Conservation (phyloP, 2,797 vertebrate genomes). For the Anguilla anguilla region DNA sequence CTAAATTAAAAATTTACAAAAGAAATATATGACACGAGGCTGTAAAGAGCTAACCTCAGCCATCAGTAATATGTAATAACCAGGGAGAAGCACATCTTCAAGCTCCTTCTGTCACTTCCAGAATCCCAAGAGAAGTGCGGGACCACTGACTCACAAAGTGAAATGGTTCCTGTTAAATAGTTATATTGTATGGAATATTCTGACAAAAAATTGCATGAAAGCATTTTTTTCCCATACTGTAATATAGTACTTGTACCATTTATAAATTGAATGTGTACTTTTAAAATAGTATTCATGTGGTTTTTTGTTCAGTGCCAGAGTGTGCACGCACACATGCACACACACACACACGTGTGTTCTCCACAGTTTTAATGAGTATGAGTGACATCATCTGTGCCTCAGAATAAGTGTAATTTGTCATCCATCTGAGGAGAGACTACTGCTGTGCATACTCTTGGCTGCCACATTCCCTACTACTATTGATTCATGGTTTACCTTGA, state of each 20-base stretch:
- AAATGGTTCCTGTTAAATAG: neutral
- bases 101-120: constrained; percentile 47
- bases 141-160: constrained; percentile 54
- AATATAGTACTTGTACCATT: neutral
- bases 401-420: neutral
- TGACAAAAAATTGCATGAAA: neutral
- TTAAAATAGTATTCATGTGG: neutral
- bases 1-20: constrained; percentile 23
- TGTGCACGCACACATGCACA: constrained; percentile 13
- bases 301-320: too few relatives aligned
- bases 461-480: constrained; percentile 14
- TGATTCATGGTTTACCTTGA: constrained; percentile 38
- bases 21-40: constrained; percentile 45
- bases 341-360: constrained; percentile 11
- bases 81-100: constrained; percentile 48
- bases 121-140: constrained; percentile 48
- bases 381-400: neutral
- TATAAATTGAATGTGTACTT: constrained; percentile 23
- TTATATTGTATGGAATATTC: neutral
- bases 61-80: constrained; percentile 34
- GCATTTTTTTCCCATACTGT: neutral
- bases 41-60: constrained; percentile 40
- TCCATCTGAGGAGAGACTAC: neutral
- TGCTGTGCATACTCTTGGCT: neutral
- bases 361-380: neutral